Base-by-base conservation (phyloP, 2,888 invertebrate species). In the Synanthedon myopaeformis region DNA sequence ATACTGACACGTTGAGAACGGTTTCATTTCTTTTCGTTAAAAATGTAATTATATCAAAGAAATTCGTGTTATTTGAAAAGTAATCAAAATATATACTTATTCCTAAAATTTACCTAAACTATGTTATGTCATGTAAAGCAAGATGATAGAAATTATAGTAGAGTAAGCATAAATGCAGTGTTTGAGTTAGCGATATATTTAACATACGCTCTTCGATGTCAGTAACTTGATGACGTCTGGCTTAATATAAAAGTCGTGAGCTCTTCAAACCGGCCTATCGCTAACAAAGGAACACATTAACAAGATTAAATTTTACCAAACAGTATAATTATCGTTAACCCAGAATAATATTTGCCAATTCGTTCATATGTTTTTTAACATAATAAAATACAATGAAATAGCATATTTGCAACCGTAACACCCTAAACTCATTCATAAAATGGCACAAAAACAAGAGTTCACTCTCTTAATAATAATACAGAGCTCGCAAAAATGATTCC, bases 371-470 rank as follows among this genome's bases (percentile, higher is more conserved):
- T 60, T 65, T 68, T 70, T 71, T 69, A 45, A 62, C 60, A 61
- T 63, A 67, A 64, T 67, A 69, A 66, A 72, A 74, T 66, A 72
- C 68, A 55, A 69, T 69, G 64, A 62, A 70, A 65, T 62, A 61
- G 60, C 61, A 61, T 70, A 76, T 72, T 76, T 64, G 76, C 79
- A 77, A 77, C 77, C 71, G 74, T 67, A 70, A 67, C 70, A 65
- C 67, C 71, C 61, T 63, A 59, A 64, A 59, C 66, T 63, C 79
- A 81, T 84, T 80, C 79, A 81, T 71, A 74, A 80, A 73, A 68
- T 70, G 66, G 68, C 66, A 69, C 72, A 81, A 81, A 83, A 82
- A 80, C 70, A 68, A 62, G 69, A 71, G 70, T 71, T 71, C 64
- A 63, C 62, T 59, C 63, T 68, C 57, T 53, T 66, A 70, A 70